Evolutionary conservation across 2,888 invertebrate species (phyloP).

Genomic region (Hermaeophaga mercurialis): DNA sequence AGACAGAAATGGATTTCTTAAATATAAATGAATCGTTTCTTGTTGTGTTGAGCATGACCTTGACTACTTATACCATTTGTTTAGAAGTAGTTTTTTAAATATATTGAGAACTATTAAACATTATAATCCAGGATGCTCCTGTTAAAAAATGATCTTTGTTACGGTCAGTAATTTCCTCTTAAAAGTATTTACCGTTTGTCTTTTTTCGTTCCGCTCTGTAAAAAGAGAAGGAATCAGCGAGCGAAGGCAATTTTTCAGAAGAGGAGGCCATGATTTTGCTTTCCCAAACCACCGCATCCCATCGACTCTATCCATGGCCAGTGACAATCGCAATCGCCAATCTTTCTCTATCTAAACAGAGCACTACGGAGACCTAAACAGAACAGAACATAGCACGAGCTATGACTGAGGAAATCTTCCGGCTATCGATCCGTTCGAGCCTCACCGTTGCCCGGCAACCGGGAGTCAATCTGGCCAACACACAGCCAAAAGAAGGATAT

Average conservation of each 20-base stretch:
- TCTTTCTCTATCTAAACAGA: slow-evolving; percentile 19
- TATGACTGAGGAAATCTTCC: slow-evolving; percentile 54
- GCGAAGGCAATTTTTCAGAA: slow-evolving; percentile 20
- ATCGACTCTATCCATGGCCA: slow-evolving; percentile 13
- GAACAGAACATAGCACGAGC: slow-evolving; percentile 38
- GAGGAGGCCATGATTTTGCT: slow-evolving; percentile 3
- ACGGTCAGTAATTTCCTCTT: too few species aligned
- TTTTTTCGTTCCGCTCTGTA: background rate
- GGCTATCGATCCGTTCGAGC: slow-evolving; percentile 60
- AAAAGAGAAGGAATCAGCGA: slow-evolving; percentile 12
- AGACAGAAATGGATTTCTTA: too few species aligned
- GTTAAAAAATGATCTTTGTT: too few species aligned
- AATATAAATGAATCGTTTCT: too few species aligned
- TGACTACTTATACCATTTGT: too few species aligned
- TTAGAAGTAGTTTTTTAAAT: too few species aligned
- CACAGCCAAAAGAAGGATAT: slow-evolving; percentile 57
- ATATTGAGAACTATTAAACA: too few species aligned
- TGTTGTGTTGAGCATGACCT: too few species aligned
- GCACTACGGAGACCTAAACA: slow-evolving; percentile 24
- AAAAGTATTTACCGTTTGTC: background rate
- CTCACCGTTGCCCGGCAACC: slow-evolving; percentile 63
- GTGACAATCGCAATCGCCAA: slow-evolving; percentile 21
- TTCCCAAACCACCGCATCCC: slow-evolving; percentile 16
- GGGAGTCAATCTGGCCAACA: slow-evolving; percentile 63
- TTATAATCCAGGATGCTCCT: too few species aligned